Evolutionary conservation across 2,797 vertebrate genomes (phyloP), one percentile per base, ranked within the genome.

Genomic region (Urosaurus nigricauda): DNA sequence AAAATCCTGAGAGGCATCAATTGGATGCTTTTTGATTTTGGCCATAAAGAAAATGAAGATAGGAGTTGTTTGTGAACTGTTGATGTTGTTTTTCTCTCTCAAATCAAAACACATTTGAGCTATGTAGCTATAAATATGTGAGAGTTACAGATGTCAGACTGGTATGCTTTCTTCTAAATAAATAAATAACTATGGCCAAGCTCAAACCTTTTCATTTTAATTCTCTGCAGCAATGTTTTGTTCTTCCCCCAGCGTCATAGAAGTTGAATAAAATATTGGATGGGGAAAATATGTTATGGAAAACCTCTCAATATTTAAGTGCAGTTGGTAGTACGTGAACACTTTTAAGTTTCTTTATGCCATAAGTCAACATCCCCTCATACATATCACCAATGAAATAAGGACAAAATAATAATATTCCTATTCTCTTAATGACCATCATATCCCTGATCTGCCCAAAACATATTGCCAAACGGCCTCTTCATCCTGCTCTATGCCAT

Each of bases 131-230:
- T 40, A 93, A 92, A 95, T 92, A 40, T 82, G 80, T 89, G 88
- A 94, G 71, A 94, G 53, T 91, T 84, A 95, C 95, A 89, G 8
- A 91, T 83, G 79, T n/a, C 88, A 94, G 89, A 90, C 89, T 2
- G 5, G 1, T 70, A 90, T 87, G 68, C 92, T 94, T 93, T 92
- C 51, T 92, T 60, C 71, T 92, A 93, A 87, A 79, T 63, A 91
- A 40, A 13, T 16, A 83, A 83, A 77, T 40, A 81, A 51, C 19
- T 14, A 58, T 47, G 78, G 29, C 90, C 91, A 90, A 93, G 21
- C 58, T 86, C 53, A 93, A 75, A 92, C 5, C 2, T 86, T 56
- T 90, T 91, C 71, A 68, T 89, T 91, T 93, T 79, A 16, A 73
- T 89, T 90, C 71, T 90, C 79, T 89, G 35, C 29, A 78, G 17